phyloP scores from a whole-genome alignment of 2,797 vertebrate genomes.

The Centroberyx gerrardi region DNA sequence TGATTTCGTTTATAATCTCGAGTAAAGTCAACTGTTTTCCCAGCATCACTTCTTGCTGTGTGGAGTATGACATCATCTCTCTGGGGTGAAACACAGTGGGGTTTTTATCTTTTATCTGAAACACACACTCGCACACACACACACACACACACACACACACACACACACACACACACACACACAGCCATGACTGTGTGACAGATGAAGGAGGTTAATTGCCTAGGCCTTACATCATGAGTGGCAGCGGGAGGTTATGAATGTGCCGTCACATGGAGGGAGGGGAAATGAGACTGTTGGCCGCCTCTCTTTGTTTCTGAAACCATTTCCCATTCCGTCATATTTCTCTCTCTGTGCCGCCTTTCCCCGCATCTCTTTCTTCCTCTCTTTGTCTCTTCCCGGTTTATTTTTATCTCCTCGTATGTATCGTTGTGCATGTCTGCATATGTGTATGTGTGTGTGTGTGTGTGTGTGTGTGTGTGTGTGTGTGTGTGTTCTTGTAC shows the following conservation, averaged over 20 bases:
- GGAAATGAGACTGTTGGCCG: conserved; percentile 68
- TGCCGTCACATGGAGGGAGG: conserved; percentile 47
- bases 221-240: conserved; percentile 78
- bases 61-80: conserved; percentile 75
- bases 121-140: background rate
- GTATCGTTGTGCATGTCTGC: no score
- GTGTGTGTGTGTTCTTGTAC: no score
- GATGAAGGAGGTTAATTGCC: conserved; percentile 81
- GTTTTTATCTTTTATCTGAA: conserved; percentile 69
- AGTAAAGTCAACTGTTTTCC: conserved; percentile 68
- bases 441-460: no score
- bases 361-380: conserved; percentile 32
- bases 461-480: no score
- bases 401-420: background rate
- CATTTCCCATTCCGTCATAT: conserved; percentile 46
- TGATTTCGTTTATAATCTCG: conserved; percentile 14
- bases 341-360: background rate
- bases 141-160: background rate
- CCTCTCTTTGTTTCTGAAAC: conserved; percentile 65
- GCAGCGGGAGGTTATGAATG: conserved; percentile 69
- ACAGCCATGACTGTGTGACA: conserved; percentile 51
- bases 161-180: conserved; percentile 1
- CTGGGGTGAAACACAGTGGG: conserved; percentile 52
- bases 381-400: background rate
- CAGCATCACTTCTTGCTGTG: conserved; percentile 46